Conservation (phyloP, 2,888 invertebrate genomes). For the Andrena bucephala region DNA sequence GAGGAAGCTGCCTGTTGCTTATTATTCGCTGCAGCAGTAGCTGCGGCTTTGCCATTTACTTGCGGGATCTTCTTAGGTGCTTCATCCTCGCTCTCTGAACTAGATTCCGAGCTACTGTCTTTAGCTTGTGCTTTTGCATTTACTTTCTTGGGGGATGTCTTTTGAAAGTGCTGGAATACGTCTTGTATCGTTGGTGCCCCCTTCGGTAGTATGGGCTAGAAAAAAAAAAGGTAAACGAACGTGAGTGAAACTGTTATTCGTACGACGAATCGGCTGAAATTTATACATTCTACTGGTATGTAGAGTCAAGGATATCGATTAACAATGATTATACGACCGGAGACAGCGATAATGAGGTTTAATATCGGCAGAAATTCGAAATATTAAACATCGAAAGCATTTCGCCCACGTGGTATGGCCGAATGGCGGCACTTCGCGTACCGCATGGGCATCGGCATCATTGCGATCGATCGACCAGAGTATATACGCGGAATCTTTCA, state of each 20-base stretch:
- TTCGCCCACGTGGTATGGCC: conserved; percentile 73
- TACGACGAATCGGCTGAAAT: neutral
- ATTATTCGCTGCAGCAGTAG: conserved; percentile 54
- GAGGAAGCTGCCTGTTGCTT: conserved; percentile 73
- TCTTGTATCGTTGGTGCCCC: conserved; percentile 89
- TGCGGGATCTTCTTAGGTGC: conserved; percentile 70
- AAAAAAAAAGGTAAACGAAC: conserved; percentile 52
- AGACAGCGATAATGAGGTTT: neutral
- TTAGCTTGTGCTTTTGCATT: conserved; percentile 78
- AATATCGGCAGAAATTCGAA: neutral
- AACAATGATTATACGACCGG: neutral
- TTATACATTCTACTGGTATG: rapidly evolving
- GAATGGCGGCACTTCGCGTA: conserved; percentile 61
- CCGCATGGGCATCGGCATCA: conserved; percentile 67
- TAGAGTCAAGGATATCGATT: neutral
- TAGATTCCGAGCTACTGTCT: conserved; percentile 81
- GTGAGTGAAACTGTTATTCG: neutral
- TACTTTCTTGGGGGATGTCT: conserved; percentile 85
- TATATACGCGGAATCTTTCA: conserved; percentile 27
- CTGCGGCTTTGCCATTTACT: conserved; percentile 74
- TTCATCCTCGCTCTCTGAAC: conserved; percentile 81
- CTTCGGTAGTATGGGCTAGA: conserved; percentile 88
- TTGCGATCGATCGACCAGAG: conserved; percentile 10
- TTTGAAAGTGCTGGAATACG: conserved; percentile 87
- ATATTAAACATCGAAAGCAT: conserved; percentile 28